A percentile compares a stretch with the other conserved stretches of the same genome.
These are phyloP conservation scores for Panonychus citri DNA, from an alignment of 1,140 invertebrate genomes.

Conservation along the genomic window DNA sequence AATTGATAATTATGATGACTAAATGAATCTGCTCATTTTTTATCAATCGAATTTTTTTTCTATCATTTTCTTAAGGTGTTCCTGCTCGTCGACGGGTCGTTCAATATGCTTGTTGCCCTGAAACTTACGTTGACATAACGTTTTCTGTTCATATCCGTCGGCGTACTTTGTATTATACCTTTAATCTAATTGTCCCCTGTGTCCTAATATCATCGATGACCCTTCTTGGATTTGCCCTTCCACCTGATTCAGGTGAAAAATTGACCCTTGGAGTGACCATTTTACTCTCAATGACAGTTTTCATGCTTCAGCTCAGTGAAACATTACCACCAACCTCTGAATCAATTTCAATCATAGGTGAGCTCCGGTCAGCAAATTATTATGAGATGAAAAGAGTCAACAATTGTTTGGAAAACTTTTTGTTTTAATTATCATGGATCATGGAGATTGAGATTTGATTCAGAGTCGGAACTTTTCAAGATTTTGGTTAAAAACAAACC, in stretches of 20 bases:
- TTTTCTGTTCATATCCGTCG: slow-evolving; percentile 92
- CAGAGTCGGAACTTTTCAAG: no score
- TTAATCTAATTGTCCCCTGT: slow-evolving; percentile 98
- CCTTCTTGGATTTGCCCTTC: slow-evolving; percentile 87
- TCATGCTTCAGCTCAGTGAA: slow-evolving; percentile 74
- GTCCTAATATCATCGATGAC: slow-evolving; percentile 94
- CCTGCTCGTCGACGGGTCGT: slow-evolving; percentile 75
- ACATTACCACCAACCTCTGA: slow-evolving; percentile 62
- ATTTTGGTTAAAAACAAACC: no score
- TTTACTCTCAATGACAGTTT: slow-evolving; percentile 95
- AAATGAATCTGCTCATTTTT: no score
- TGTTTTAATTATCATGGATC: no score
- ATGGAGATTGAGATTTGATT: no score
- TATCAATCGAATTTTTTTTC: background rate
- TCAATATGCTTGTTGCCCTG: slow-evolving; percentile 79
- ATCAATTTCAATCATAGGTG: slow-evolving; percentile 88
- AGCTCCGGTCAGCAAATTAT: no score
- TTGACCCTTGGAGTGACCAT: slow-evolving; percentile 96
- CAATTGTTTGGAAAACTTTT: no score
- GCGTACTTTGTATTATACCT: slow-evolving; percentile 96
- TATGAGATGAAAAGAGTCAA: no score
- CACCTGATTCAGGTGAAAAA: slow-evolving; percentile 96
- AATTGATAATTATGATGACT: no score
- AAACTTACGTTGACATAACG: slow-evolving; percentile 91
- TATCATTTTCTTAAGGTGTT: slow-evolving; percentile 38